Evolutionary conservation across 2,888 invertebrate genomes (phyloP).

Genomic region (Pediacus dermestoides): DNA sequence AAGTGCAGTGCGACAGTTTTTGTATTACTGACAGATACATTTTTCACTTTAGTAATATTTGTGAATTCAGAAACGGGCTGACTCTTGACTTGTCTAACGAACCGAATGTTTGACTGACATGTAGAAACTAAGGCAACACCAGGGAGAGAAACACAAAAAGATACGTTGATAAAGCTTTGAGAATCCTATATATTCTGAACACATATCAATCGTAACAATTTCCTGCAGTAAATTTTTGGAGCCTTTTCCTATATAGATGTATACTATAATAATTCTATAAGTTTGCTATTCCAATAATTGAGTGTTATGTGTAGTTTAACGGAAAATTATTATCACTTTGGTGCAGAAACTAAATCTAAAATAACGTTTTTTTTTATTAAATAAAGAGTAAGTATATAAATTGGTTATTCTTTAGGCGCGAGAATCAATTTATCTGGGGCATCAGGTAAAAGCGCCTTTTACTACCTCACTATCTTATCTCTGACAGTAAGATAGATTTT

Average conservation of each 20-base stretch:
- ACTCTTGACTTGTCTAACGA: slow-evolving; percentile 42
- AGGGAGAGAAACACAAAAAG: slow-evolving; percentile 1
- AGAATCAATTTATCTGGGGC: no score
- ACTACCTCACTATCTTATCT: slow-evolving; percentile 2
- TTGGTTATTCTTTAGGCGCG: neutral
- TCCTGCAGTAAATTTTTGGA: no score
- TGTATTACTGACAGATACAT: slow-evolving; percentile 11
- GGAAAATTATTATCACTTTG: no score
- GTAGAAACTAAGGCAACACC: neutral
- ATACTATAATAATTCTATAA: no score
- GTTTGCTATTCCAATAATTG: no score
- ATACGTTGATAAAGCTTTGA: slow-evolving; percentile 7
- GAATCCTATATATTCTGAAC: slow-evolving; percentile 1
- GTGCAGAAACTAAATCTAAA: no score
- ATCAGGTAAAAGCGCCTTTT: no score
- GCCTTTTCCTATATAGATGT: no score
- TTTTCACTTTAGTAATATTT: slow-evolving; percentile 11
- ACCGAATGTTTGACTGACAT: slow-evolving; percentile 40
- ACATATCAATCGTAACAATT: no score
- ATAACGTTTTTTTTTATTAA: no score
- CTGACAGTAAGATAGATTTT: slow-evolving; percentile 2
- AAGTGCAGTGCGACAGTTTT: neutral
- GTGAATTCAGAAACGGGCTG: slow-evolving; percentile 11
- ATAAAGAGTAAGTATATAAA: no score
- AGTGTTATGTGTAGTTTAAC: no score